Conservation (phyloP, 2,113 vertebrate genomes). For the Tragelaphus buxtoni region DNA sequence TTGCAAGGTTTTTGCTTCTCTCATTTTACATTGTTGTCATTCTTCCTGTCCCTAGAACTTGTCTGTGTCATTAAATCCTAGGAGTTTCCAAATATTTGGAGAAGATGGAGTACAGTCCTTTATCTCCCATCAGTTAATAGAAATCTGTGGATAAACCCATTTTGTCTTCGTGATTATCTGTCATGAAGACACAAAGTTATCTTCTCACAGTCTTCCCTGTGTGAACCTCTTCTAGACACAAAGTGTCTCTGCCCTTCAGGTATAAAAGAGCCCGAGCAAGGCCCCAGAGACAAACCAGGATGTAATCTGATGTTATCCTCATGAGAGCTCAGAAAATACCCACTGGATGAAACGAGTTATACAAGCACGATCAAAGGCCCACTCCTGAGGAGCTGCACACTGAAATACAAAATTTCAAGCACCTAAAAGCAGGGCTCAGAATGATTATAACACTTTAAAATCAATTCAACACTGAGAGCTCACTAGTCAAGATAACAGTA, state of each 20-base stretch:
- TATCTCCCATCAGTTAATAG: constrained; percentile 44
- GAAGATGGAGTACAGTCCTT: constrained; percentile 52
- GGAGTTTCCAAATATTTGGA: constrained; percentile 62
- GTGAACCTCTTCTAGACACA: background rate
- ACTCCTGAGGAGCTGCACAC: background rate
- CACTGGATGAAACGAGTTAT: background rate
- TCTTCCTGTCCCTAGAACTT: constrained; percentile 37
- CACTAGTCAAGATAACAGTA: background rate
- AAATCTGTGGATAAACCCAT: constrained; percentile 39
- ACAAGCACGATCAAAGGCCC: background rate
- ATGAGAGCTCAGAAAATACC: background rate
- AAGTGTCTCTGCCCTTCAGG: background rate
- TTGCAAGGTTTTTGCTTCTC: constrained; percentile 33
- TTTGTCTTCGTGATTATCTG: constrained; percentile 28
- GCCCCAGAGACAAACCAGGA: background rate
- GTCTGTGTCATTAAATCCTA: constrained; percentile 30
- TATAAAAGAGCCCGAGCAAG: background rate
- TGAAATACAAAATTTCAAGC: background rate
- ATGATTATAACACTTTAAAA: background rate
- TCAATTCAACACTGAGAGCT: background rate
- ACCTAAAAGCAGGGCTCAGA: background rate
- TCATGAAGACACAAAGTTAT: background rate
- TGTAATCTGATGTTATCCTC: background rate
- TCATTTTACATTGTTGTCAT: constrained; percentile 40
- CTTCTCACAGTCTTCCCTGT: background rate